These are phyloP conservation scores for Xylocampa areola DNA, from an alignment of 2,888 invertebrate species.

Conservation along the genomic window DNA sequence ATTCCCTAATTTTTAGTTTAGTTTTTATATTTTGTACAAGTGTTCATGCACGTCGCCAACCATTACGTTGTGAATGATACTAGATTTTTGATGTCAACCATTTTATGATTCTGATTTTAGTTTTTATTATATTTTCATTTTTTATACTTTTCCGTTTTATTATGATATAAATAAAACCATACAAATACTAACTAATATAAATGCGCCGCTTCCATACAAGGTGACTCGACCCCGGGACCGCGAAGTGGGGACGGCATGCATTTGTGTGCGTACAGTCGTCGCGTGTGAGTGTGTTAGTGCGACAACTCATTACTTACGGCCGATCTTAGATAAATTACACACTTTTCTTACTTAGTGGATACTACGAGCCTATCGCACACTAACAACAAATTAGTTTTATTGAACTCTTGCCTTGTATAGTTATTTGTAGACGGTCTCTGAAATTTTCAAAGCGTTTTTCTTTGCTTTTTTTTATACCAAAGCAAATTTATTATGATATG, in stretches of 20 bases:
- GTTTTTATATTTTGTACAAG: no score
- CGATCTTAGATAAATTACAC: constrained; percentile 80
- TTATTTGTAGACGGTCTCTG: constrained; percentile 35
- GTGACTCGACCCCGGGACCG: constrained; percentile 35
- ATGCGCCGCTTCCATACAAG: constrained; percentile 26
- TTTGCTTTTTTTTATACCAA: not conserved
- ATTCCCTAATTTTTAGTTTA: no score
- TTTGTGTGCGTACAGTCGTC: constrained; percentile 45
- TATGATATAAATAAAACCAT: constrained; percentile 1
- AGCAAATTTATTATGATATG: no score
- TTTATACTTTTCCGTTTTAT: not conserved
- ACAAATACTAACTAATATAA: constrained; percentile 8
- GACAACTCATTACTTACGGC: constrained; percentile 81
- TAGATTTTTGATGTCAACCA: no score
- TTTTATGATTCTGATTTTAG: no score
- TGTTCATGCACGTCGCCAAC: no score
- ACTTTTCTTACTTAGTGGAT: constrained; percentile 64
- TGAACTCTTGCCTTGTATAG: constrained; percentile 44
- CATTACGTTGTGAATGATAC: no score
- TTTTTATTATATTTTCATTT: not conserved
- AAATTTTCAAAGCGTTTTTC: constrained; percentile 6
- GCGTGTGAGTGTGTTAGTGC: constrained; percentile 69
- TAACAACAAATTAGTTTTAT: constrained; percentile 63
- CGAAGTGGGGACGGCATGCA: constrained; percentile 37
- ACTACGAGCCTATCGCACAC: constrained; percentile 55